Conservation (phyloP, 2,888 invertebrate species). For the Crepidodera aurea region DNA sequence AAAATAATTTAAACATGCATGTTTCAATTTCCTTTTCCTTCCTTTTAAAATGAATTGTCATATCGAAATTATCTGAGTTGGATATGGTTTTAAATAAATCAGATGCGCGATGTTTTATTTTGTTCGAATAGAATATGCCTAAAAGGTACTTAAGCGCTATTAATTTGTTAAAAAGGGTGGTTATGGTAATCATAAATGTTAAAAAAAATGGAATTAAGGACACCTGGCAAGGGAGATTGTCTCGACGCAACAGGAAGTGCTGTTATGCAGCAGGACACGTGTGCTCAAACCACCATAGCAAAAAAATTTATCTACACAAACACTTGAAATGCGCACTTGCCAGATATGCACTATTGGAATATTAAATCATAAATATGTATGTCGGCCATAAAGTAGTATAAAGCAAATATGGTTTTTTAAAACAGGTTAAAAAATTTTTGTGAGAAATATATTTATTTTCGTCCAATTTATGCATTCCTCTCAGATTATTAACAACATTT, state of each 20-base stretch:
- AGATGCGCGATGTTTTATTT: no score
- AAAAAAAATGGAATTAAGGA: constrained; percentile 18
- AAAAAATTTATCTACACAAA: constrained; percentile 20
- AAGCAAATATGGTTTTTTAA: no score
- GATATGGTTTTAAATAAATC: no score
- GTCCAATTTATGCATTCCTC: background rate
- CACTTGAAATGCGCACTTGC: constrained; percentile 17
- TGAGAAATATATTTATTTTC: background rate
- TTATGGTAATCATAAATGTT: constrained; percentile 13
- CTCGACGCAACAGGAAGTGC: constrained; percentile 23
- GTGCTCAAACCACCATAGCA: constrained; percentile 26
- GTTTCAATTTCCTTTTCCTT: no score
- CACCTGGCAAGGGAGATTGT: constrained; percentile 22
- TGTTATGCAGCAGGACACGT: constrained; percentile 21
- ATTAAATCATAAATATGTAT: no score
- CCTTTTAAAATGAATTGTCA: no score
- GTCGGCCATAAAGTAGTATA: no score
- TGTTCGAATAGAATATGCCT: no score
- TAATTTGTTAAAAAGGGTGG: constrained; percentile 22
- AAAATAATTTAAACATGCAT: no score
- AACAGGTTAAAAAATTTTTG: no score
- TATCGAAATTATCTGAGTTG: no score
- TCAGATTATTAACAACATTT: background rate
- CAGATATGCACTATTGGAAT: constrained; percentile 15
- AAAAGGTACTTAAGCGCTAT: no score